These are phyloP conservation scores for Ifrita kowaldi DNA, from an alignment of 2,113 vertebrate species.

Conservation along the genomic window DNA sequence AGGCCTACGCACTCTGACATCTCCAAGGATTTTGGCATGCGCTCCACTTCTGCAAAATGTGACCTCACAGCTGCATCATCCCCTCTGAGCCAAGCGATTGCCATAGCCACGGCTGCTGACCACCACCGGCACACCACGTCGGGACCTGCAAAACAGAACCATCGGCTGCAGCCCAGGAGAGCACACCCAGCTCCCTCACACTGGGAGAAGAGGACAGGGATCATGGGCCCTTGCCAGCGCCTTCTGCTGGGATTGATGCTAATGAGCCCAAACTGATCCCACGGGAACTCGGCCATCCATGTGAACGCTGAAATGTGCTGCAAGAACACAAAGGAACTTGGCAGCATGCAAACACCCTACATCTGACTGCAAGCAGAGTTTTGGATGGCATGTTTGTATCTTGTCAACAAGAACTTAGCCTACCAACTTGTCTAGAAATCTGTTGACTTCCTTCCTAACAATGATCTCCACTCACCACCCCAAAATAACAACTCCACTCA, in stretches of 20 bases:
- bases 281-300: neutral
- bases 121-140: conserved; percentile 94
- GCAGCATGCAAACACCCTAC: neutral
- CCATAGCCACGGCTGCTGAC: conserved; percentile 85
- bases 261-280: neutral
- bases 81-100: conserved; percentile 88
- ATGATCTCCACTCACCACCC: neutral
- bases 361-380: neutral
- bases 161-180: neutral
- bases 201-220: neutral
- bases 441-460: neutral
- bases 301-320: neutral
- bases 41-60: conserved; percentile 84
- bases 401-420: neutral
- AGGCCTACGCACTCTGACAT: conserved; percentile 82
- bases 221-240: neutral
- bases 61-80: conserved; percentile 82
- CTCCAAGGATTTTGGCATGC: conserved; percentile 89
- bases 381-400: neutral
- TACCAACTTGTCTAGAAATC: neutral
- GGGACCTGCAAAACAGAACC: conserved; percentile 70
- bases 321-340: neutral
- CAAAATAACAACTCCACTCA: neutral
- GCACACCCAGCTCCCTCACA: accelerated
- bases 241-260: neutral